A percentile compares a stretch with the other conserved stretches of the same genome.
Evolutionary conservation across 2,797 vertebrate genomes (phyloP).

Genomic region (Pseudomugil tenellus): DNA sequence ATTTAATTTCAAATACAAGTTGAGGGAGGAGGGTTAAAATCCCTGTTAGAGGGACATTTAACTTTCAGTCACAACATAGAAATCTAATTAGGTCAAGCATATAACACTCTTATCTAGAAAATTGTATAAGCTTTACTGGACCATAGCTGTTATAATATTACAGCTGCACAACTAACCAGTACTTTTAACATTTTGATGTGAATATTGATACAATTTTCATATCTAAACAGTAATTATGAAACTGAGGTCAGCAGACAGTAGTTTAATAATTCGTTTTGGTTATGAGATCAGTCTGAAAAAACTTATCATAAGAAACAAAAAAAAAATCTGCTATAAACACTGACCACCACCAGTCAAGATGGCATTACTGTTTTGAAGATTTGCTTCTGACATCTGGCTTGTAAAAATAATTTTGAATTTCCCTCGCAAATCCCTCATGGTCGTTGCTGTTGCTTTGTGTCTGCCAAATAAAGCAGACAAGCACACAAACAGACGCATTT

Average conservation of each 20-base stretch:
- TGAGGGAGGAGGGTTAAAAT: background rate
- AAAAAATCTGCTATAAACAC: no score
- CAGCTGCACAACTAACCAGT: background rate
- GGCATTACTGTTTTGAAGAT: no score
- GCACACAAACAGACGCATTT: no score
- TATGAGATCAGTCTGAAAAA: background rate
- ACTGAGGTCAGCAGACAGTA: background rate
- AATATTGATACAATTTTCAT: background rate
- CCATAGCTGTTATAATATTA: background rate
- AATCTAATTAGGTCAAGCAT: background rate
- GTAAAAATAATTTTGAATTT: no score
- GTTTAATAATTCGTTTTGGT: background rate
- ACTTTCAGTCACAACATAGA: background rate
- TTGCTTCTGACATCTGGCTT: no score
- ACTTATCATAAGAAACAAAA: no score
- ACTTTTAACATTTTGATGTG: background rate
- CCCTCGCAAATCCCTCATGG: no score
- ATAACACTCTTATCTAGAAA: background rate
- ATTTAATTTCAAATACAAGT: constrained; percentile 35
- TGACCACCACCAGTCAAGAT: no score
- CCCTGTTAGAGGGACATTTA: constrained; percentile 8
- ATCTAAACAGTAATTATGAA: background rate
- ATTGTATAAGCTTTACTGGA: background rate
- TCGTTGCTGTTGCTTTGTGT: no score
- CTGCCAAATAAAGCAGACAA: no score